phyloP scores from a whole-genome alignment of 2,113 vertebrate species.

The Phylloscopus trochiloides region DNA sequence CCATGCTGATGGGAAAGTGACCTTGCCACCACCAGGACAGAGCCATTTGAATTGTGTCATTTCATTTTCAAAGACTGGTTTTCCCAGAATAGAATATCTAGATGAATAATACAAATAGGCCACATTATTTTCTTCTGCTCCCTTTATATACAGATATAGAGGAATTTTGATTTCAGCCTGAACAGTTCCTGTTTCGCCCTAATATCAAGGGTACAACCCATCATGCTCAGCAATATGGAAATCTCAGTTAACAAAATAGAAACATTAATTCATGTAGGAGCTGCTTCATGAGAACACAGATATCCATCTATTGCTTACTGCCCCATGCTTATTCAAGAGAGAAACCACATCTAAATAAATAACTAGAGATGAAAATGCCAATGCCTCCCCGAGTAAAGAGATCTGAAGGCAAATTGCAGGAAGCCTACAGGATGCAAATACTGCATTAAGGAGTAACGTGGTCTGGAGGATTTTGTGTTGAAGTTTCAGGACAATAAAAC shows the following conservation, averaged over 20 bases:
- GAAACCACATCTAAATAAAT: background rate
- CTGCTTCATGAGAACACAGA: background rate
- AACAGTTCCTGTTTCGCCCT: background rate
- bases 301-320: background rate
- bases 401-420: background rate
- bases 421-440: background rate
- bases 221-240: background rate
- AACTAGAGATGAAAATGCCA: background rate
- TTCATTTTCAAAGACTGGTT: background rate
- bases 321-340: background rate
- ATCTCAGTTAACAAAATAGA: background rate
- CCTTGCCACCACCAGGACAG: rapidly evolving
- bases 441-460: background rate
- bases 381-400: background rate
- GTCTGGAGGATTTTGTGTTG: conserved; percentile 41
- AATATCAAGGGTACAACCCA: background rate
- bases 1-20: background rate
- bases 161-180: background rate
- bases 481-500: conserved; percentile 42
- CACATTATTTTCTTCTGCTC: background rate
- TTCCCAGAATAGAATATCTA: background rate
- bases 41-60: background rate
- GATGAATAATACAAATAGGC: background rate
- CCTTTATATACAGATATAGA: background rate
- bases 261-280: background rate